Conservation (phyloP, 1,140 invertebrate genomes). For the Drosophila kurseongensis region DNA sequence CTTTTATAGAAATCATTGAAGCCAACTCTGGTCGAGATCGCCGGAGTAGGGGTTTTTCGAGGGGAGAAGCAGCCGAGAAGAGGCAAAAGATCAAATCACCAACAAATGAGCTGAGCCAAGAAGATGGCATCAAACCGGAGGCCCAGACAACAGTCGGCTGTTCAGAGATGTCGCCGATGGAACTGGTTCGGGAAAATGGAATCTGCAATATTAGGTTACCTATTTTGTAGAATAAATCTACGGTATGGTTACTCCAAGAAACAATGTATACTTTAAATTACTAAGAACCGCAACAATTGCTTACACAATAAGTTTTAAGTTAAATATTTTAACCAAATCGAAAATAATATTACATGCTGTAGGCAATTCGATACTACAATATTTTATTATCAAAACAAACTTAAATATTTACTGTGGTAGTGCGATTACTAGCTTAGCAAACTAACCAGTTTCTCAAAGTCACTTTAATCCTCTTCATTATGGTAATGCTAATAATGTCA, state of each 20-base stretch:
- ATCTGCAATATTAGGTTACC: background rate
- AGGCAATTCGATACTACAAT: too few species aligned
- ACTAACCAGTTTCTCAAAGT: too few species aligned
- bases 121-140: conserved; percentile 44
- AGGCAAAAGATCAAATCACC: conserved; percentile 75
- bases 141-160: conserved; percentile 9
- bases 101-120: conserved; percentile 69
- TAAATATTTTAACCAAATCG: too few species aligned
- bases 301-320: too few species aligned
- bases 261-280: background rate
- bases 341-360: too few species aligned
- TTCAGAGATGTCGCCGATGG: conserved; percentile 8
- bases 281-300: too few species aligned
- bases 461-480: too few species aligned
- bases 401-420: too few species aligned
- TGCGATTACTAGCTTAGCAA: too few species aligned
- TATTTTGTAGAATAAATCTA: background rate
- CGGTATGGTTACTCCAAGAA: background rate
- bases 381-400: too few species aligned
- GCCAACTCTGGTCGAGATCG: conserved; percentile 38
- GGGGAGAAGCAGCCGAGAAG: conserved; percentile 37
- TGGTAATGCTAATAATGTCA: too few species aligned
- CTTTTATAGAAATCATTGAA: conserved; percentile 76
- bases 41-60: background rate
- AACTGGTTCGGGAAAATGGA: conserved; percentile 5